Evolutionary conservation across 1,140 invertebrate species (phyloP), one percentile per base, ranked within the genome.

Genomic region (Harpegnathos saltator): DNA sequence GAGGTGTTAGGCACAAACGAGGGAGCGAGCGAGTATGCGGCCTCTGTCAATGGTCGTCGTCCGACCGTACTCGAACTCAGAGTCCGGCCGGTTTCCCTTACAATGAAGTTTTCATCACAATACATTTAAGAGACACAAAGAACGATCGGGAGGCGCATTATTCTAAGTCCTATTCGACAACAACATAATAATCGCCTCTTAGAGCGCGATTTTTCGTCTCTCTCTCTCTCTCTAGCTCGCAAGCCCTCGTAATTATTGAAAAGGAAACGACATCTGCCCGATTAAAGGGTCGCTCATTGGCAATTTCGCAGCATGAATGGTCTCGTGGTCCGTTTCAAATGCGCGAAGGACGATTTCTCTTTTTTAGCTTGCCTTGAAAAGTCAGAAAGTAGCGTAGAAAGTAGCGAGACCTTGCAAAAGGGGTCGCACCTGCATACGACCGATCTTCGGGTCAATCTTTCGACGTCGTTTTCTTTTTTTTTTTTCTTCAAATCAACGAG

Each of bases 391-490:
- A 52, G 82, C 15, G 56, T 66, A 52, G 82, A 68, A 82, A 71
- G 48, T 66, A 75, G 38, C 56, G 56, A 68, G 83, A 88, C 81
- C 81, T 82, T 68, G 69, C 61, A 88, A 92, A 91, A 82, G 87
- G 87, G 90, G 88, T 90, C 89, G 85, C 91, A 92, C 90, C 91
- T 92, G 91, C 86, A 15, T 62, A 66, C 44, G 26, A 83, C 33
- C 78, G 65, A 54, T 84, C 58, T 24, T 80, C 54, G 71, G 62
- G 29, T 50, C 74, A n/a, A 63, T 68, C 12, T 56, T 24, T 78
- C 29, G 19, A 5, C 29, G 29, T 33, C 33, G 19, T 59, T n/a
- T n/a, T 33, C 29, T 33, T 44, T 44, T 44, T 77, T 86, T 59
- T 26, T 33, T n/a, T n/a, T n/a, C n/a, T n/a, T n/a, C n/a, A n/a